Base-by-base conservation (phyloP, 2,797 vertebrate species). In the Hozukius guyotensis region DNA sequence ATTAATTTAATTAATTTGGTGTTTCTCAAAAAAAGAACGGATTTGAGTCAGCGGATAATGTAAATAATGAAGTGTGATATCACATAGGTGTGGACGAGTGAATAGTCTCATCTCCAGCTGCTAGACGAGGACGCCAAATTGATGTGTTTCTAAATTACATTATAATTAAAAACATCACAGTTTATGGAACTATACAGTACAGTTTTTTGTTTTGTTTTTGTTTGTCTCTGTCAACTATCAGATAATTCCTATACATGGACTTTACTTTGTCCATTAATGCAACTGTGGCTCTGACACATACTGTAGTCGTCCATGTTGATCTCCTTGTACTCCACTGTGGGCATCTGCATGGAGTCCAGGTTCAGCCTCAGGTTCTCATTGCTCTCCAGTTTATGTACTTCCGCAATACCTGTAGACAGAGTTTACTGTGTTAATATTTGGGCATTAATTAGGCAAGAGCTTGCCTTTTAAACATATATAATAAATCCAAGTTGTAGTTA, bases 261-360 rank as follows among this genome's bases (percentile, higher is more conserved):
- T 32, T 57, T 14, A 38, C 46, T 18, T 18, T 52, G 71, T 38
- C 10, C 20, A 8, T 38, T 18, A 71, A 18, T 13, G 8, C 20
- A 18, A 67, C 20, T 13, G 13, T 18, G 34, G 32, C 29, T 52
- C 2, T 27, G 25, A 29, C 18, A 60, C 5, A 74, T 94, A 99
- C 99, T 96, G 92, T 99, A 99, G 91, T 99, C 98, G 0, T 98
- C 97, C 7, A 97, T 91, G 85, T 91, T 93, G 76, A 99, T 95
- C 63, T 96, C 95, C 78, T 60, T 92, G 91, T 97, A 99, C 67
- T 99, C 97, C 71, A 96, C 93, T 36, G 74, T 96, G 29, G 98
- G 99, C 97, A 99, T 99, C 95, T 99, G 99, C 88, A 97, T 95
- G 60, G 96, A 95, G 56, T 94, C 95, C 69, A 98, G 82, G 1